Base-by-base conservation (phyloP, 2,888 invertebrate genomes). In the Mamestra brassicae region DNA sequence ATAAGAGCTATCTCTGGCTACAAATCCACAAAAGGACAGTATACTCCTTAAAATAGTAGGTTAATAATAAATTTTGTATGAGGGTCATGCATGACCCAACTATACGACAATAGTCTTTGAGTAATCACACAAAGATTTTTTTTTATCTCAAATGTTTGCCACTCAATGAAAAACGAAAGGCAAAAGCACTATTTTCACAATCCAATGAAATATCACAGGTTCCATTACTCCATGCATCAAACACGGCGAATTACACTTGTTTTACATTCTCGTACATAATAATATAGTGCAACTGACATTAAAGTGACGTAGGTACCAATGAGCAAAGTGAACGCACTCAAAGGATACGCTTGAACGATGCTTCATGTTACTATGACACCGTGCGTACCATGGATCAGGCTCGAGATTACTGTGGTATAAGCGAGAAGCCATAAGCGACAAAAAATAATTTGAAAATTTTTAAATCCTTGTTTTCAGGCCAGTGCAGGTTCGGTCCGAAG, bases 321-420 rank as follows among this genome's bases (percentile, higher is more conserved):
- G 90, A 89, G 90, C 89, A 91, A 91, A 93, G 92, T 91, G 89
- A 91, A 92, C 90, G 90, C 90, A 88, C 92, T 93, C 91, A 90
- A 92, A 89, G 89, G 91, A 89, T 90, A 90, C 88, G 91, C 86
- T 86, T 87, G 89, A 89, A 89, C 88, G 89, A 88, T 89, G 87
- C 91, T 90, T 87, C 87, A 84, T 88, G 91, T 91, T 89, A 91
- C 92, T 89, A 87, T 85, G 90, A 90, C 89, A 89, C 89, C 88
- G 86, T 85, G 84, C 81, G 77, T 82, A 91, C 65, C 7, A 88
- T 89, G 89, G 87, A 64, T 88, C 87, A 88, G 89, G 84, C 80
- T 64, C 8, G 38, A 86, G 83, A 88, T 89, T 88, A 87, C 73
- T 64, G 50, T 83, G 87, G 87, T 36, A 1, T 50, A 79, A 76